Evolutionary conservation across 1,140 invertebrate genomes (phyloP), one percentile per base, ranked within the genome.

Genomic region (Bombus turneri): DNA sequence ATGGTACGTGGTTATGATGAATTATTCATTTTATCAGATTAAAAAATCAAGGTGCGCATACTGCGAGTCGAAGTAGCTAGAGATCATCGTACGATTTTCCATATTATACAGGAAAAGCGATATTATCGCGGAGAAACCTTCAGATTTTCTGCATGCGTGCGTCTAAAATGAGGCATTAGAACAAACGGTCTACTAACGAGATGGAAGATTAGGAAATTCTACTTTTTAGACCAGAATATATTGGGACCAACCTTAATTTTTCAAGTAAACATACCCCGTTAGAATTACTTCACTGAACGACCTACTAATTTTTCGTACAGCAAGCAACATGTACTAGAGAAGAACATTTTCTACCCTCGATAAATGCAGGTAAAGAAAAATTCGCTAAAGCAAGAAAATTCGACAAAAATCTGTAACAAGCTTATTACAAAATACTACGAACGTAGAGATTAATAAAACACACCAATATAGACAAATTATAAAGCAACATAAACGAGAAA

Each of bases 1-100:
- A 68, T 37, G 57, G 25, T 62, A 57, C 15, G 41, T n/a, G 31
- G 66, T 25, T 43, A 71, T n/a, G 66, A 64, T 80, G 83, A 85
- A 85, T 85, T 72, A 85, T 85, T 85, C 77, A 85, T 85, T 69
- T 39, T 15, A 80, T 69, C 64, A 80, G 69, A 71, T 79, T 41
- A 79, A 80, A 78, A 78, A 78, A 37, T 25, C 25, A 39, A 25
- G 76, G 34, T 80, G 53, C 31, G n/a, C 76, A 71, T 80, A n/a
- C 43, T 53, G 83, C 83, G 83, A 64, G n/a, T 80, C 83, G 72
- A 85, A 85, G 83, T 80, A 25, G 41, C 25, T 1, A 28, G 68
- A 80, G 76, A 85, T 64, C 69, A 62, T 80, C 57, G 9, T 18
- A 8, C 68, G 39, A 31, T 85, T 85, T 80, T 80, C 31, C 66